These are phyloP conservation scores for Halictus rubicundus DNA, from an alignment of 1,140 invertebrate species.

Conservation along the genomic window DNA sequence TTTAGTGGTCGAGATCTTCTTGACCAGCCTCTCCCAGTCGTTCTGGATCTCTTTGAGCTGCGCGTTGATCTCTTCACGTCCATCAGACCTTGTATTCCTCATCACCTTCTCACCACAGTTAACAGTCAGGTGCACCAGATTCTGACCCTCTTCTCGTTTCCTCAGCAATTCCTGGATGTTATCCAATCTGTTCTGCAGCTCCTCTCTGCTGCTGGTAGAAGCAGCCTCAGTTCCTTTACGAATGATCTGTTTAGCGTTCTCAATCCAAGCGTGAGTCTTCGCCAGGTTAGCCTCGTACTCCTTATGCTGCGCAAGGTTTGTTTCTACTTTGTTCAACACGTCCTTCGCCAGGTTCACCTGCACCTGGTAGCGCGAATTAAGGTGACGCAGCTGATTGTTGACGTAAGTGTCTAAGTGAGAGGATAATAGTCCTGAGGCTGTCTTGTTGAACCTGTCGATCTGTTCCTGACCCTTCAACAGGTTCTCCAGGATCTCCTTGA, in stretches of 20 bases:
- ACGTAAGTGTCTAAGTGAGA: conserved; percentile 95
- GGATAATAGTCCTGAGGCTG: conserved; percentile 87
- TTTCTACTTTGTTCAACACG: conserved; percentile 95
- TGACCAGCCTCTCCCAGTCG: conserved; percentile 95
- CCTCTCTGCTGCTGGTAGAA: conserved; percentile 90
- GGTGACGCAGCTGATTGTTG: conserved; percentile 92
- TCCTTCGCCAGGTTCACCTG: conserved; percentile 95
- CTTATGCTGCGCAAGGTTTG: conserved; percentile 92
- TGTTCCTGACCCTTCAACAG: conserved; percentile 90
- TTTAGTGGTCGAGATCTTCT: conserved; percentile 95
- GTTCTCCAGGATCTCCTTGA: conserved; percentile 88
- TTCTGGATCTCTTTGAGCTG: conserved; percentile 95
- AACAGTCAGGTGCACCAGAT: conserved; percentile 92
- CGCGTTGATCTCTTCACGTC: conserved; percentile 91
- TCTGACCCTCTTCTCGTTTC: conserved; percentile 94
- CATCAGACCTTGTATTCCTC: conserved; percentile 92
- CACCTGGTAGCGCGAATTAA: conserved; percentile 95
- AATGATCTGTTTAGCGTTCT: conserved; percentile 91
- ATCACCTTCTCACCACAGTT: conserved; percentile 96
- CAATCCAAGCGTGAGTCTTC: conserved; percentile 93
- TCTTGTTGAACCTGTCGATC: conserved; percentile 91
- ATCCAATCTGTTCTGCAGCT: conserved; percentile 90
- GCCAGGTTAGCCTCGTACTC: conserved; percentile 90
- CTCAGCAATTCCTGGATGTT: conserved; percentile 91
- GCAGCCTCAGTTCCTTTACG: conserved; percentile 89